Conservation (phyloP, 2,888 invertebrate genomes). For the Macaria liturata region DNA sequence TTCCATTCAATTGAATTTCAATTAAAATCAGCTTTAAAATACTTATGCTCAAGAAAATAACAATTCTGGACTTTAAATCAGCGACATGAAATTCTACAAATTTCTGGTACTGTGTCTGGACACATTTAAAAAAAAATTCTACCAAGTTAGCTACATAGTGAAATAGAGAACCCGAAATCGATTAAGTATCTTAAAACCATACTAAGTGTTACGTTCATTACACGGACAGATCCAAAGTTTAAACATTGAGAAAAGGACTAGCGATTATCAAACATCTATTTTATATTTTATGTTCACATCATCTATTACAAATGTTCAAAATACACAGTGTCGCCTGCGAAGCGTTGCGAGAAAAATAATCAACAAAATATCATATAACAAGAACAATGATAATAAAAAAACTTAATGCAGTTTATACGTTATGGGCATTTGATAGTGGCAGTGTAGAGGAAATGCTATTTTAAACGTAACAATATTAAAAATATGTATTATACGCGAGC, state of each 20-base stretch:
- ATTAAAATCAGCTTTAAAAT: no score
- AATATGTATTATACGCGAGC: conserved; percentile 17
- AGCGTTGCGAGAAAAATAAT: conserved; percentile 64
- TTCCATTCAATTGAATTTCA: no score
- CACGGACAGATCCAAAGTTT: conserved; percentile 78
- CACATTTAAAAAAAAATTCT: no score
- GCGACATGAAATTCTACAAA: no score
- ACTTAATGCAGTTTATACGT: conserved; percentile 38
- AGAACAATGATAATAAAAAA: conserved; percentile 66
- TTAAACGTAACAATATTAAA: conserved; percentile 26
- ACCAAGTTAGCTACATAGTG: neutral
- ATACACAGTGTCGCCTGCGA: conserved; percentile 62
- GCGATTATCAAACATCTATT: conserved; percentile 57
- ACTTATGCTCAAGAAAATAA: no score
- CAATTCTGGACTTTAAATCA: no score
- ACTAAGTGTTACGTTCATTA: conserved; percentile 50
- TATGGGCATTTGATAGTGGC: conserved; percentile 50
- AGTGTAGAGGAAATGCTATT: conserved; percentile 54
- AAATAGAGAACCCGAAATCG: conserved; percentile 36
- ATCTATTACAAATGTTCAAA: conserved; percentile 1
- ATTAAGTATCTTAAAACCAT: conserved; percentile 71
- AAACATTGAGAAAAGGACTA: conserved; percentile 71
- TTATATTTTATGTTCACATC: conserved; percentile 35
- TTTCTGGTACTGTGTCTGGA: no score
- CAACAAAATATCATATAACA: conserved; percentile 65